Base-by-base conservation (phyloP, 1,140 invertebrate species). In the Drosophila ironensis region DNA sequence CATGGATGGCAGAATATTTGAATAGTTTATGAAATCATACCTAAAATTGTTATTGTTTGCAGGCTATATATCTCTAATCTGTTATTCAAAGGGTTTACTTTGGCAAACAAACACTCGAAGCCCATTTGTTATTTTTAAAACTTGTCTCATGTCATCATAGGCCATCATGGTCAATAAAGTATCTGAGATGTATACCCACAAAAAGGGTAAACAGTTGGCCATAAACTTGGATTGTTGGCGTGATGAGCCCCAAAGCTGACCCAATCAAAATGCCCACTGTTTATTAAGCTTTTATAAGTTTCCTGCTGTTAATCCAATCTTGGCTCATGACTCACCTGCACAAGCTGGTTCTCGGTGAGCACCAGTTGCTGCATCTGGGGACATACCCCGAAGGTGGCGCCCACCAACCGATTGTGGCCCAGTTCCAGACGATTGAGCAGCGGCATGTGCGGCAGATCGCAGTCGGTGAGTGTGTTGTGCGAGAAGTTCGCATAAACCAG, bases 401-500 rank as follows among this genome's bases (percentile, higher is more conserved):
- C 77, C 2, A 28, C 60, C 64, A 89, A 47, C 4, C 72, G 66
- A 48, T 89, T 89, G 56, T 70, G 50, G 11, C 67, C 53, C 27
- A 89, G 66, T 46, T 88, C 51, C 9, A 89, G 70, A 9, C 48
- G 53, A 35, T 69, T 60, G 20, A 89, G 68, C 22, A 72, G 30
- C 27, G 48, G 41, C 56, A 86, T 54, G 7, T 61, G 60, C 1
- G 80, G 66, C 52, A 74, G n/a, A 33, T 84, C 72, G 1, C 78
- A 45, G 1, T 37, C 30, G 37, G 24, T 19, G 19, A 89, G 37
- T 1, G 56, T 12, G 37, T 89, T 89, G 27, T 87, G 46, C n/a
- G 88, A 76, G 42, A 89, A 86, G 54, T 89, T 88, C 1, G 74
- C 84, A 54, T 69, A 61, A 63, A 71, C 60, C 68, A 89, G 50